Evolutionary conservation across 35 echinoderm and acorn worm species (phyloP), one percentile per base, ranked within the genome.

Genomic region (Patiria miniata): DNA sequence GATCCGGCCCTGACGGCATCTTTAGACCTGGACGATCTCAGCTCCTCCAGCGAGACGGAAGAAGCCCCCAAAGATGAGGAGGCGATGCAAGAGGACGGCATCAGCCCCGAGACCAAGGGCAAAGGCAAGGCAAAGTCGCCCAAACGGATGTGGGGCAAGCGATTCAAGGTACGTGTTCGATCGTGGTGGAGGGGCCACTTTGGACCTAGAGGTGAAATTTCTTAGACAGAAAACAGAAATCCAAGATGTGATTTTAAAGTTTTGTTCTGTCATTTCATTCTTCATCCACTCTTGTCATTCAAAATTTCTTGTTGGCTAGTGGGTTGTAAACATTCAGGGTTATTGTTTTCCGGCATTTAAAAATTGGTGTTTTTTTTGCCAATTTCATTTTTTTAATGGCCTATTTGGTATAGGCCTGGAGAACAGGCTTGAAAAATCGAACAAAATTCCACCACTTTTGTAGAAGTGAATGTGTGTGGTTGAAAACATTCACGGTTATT

Each of bases 141-240:
- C 22, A 78, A 84, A 23, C 55, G 95, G 39, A 93, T 97, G 83
- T 97, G 95, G 95, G 95, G 95, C 36, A 97, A 93, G 87, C 90
- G 81, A 83, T 97, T 97, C 69, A 97, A 97, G 95, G 95, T 97
- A 81, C 93, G 86, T 34, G 51, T 51, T 22, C 10, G 65, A 14
- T 26, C 22, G 26, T 73, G 65, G 65, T 73, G 26, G 7, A 34
- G 65, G 65, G 10, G 9, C 26, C 19, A 7, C 26, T 73, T 73
- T 36, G 29, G 65, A 32, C 65, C 14, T 34, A 73, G 65, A 73
- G 65, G 65, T 73, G 18, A 23, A n/a, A n/a, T 30, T 26, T 23
- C 29, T 1, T 1, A 8, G 65, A 73, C 65, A 32, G 19, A 34
- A 26, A 73, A 30, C 26, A 16, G 34, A 30, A 73, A 73, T 34